A percentile compares a stretch with the other conserved stretches of the same genome.
Conservation (phyloP, 2,888 invertebrate species). For the Eristalinus aeneus region DNA sequence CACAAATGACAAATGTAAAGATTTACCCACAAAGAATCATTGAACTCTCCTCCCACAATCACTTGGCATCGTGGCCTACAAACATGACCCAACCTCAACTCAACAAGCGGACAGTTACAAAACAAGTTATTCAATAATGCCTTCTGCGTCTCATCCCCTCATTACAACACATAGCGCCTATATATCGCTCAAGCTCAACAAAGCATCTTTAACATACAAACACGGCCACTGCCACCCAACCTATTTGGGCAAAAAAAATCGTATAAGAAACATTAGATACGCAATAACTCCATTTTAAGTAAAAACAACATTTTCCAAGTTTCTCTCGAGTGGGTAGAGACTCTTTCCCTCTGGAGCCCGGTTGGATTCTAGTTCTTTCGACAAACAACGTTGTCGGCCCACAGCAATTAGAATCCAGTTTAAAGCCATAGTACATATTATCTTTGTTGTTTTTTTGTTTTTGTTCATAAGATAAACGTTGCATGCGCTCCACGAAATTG, state of each 20-base stretch:
- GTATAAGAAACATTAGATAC: conserved; percentile 38
- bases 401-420: conserved; percentile 69
- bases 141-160: not conserved
- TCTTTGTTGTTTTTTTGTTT: conserved; percentile 5
- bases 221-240: conserved; percentile 41
- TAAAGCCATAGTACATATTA: conserved; percentile 39
- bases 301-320: conserved; percentile 56
- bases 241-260: conserved; percentile 35
- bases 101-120: conserved; percentile 53
- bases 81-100: conserved; percentile 22
- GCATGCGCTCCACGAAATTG: not conserved
- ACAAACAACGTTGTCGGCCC: conserved; percentile 42
- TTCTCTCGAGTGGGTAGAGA: conserved; percentile 50
- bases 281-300: conserved; percentile 63
- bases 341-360: conserved; percentile 6
- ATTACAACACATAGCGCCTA: conserved; percentile 43
- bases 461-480: conserved; percentile 23
- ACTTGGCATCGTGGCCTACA: conserved; percentile 11
- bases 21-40: not conserved
- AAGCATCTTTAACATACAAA: conserved; percentile 64
- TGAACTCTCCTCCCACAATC: not conserved
- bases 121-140: conserved; percentile 58
- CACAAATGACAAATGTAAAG: not conserved
- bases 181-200: conserved; percentile 25
- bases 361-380: conserved; percentile 52